Base-by-base conservation (phyloP, 2,113 vertebrate genomes). In the Ovis canadensis region DNA sequence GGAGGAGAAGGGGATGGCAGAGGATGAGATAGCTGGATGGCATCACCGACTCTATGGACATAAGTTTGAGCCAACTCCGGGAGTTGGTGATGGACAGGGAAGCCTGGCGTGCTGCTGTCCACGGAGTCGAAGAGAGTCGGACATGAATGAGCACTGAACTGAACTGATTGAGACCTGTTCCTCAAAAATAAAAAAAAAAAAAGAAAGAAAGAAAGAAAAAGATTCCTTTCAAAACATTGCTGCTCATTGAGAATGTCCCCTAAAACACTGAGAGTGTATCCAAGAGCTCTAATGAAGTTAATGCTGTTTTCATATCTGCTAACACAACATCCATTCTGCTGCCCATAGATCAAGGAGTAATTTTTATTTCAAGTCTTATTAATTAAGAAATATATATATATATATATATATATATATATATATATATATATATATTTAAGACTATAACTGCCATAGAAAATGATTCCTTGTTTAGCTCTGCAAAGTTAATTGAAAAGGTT, bases 101-200 rank as follows among this genome's bases (percentile, higher is more conserved):
- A 33, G 62, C 62, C 62, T 67, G 7, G 16, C 1, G 0, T 67
- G 62, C 62, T 67, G 16, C 62, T 19, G 16, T 67, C 16, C 62
- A 10, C 19, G 33, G 62, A 19, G 62, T n/a, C 0, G 0, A 16
- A 67, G n/a, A 67, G 16, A 67, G 62, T 67, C 2, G 0, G 33
- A 67, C 33, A 17, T n/a, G 33, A 19, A 67, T 67, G 62, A 67
- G 7, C 33, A n/a, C 7, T n/a, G 62, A 67, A n/a, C 16, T 64
- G 31, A 64, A 64, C 14, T 64, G 31, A 64, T 3, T 19, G 62
- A n/a, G 62, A n/a, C 33, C 33, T 67, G 33, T 19, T n/a, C 33
- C 62, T 67, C 62, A 67, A n/a, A 19, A 64, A n/a, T 13, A 6
- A 6, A 62, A 62, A 14, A 62, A 62, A 45, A 40, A 0, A 59